Evolutionary conservation across 2,113 vertebrate genomes (phyloP).

Genomic region (Tautogolabrus adspersus): DNA sequence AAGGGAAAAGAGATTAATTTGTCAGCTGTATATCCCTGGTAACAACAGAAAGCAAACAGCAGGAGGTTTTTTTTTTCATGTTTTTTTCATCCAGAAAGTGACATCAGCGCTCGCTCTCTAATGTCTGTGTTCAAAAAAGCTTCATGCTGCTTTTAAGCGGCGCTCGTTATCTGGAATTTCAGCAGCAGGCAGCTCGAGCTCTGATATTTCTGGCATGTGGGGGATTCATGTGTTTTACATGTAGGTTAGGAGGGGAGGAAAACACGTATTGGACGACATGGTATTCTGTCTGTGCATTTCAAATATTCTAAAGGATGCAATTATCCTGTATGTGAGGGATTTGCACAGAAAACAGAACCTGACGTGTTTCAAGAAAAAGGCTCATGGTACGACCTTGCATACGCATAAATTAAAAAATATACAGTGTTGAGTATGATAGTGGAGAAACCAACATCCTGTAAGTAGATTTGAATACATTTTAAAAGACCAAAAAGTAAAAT

Average conservation of each 20-base stretch:
- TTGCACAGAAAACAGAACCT: too few species aligned
- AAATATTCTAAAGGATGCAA: too few species aligned
- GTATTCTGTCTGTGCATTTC: not conserved
- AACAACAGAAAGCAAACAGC: slow-evolving; percentile 54
- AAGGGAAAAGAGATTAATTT: slow-evolving; percentile 17
- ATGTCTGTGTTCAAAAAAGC: slow-evolving; percentile 52
- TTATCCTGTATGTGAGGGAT: too few species aligned
- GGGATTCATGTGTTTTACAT: not conserved
- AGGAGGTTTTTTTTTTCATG: slow-evolving; percentile 31
- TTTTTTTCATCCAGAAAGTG: slow-evolving; percentile 42
- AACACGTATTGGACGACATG: not conserved
- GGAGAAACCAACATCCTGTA: too few species aligned
- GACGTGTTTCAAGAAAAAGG: too few species aligned
- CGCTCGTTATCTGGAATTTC: slow-evolving; percentile 31
- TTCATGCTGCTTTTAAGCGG: slow-evolving; percentile 4
- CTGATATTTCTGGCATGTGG: slow-evolving; percentile 7
- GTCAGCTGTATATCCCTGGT: slow-evolving; percentile 45
- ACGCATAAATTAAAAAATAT: too few species aligned
- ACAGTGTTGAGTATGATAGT: too few species aligned
- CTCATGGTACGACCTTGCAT: too few species aligned
- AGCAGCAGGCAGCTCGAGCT: slow-evolving; percentile 39
- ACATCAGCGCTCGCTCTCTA: slow-evolving; percentile 27
- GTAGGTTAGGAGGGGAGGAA: slow-evolving; percentile 12
- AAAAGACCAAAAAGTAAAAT: too few species aligned
- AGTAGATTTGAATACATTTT: too few species aligned